Evolutionary conservation across 92 coral and sea anemone species (phyloP), one percentile per base, ranked within the genome.

Genomic region (Porites rus): DNA sequence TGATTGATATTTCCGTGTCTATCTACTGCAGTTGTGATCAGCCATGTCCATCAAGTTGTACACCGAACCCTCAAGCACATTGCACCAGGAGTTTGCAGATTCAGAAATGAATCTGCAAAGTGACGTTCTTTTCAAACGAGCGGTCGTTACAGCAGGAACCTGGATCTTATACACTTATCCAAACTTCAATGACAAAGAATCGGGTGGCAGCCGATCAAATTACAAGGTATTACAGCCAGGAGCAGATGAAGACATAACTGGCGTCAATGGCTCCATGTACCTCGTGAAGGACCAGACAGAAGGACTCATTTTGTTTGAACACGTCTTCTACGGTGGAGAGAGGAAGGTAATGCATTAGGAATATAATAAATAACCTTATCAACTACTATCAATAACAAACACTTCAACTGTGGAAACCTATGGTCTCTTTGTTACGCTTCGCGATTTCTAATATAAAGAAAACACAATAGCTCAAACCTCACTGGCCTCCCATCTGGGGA

Each of bases 191-290:
- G 24, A 43, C 9, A 22, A 3, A 13, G 17, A 43, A 16, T 1
- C 0, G 7, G 76, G 58, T 16, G 76, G 56, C 11, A 7, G 21
- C 6, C 19, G 10, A 13, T 4, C 20, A 8, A 72, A 72, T 22
- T 14, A 72, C 76, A 46, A 38, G 20, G 11, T 72, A 5, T 20
- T 72, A 20, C 8, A 14, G 20, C 56, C 53, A 11, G 56, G n/a
- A 56, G 13, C 61, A 8, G 13, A 38, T 38, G 51, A 25, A 22
- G 13, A 72, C 60, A 72, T 72, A 24, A 6, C 76, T 14, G 0
- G 8, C 21, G 22, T 72, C 21, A 72, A 72, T 50, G 76, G 76
- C 58, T 72, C 76, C 59, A 72, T 72, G 76, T 38, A 10, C 9
- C 58, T 72, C 0, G 10, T 72, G 53, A 19, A 19, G 20, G 76